Evolutionary conservation across 2,888 invertebrate genomes (phyloP), one percentile per base, ranked within the genome.

Genomic region (Teleiodes luculella): DNA sequence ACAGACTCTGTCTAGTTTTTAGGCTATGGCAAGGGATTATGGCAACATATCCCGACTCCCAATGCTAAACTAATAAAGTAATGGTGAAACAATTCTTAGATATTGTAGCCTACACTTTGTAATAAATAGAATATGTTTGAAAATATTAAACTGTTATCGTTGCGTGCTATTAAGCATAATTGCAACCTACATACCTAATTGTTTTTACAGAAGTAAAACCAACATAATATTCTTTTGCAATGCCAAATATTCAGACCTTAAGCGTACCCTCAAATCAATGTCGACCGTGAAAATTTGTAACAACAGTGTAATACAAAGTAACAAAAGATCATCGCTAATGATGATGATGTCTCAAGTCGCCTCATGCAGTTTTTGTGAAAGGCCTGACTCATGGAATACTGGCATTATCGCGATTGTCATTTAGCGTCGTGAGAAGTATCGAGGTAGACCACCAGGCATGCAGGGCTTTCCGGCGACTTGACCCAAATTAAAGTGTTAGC

Each of bases 361-460:
- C 46, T 30, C n/a, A 18, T 48, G 41, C 50, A 52, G 43, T 54
- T 31, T 49, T 56, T 48, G 31, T 36, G 50, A 54, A 53, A 47
- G 31, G 55, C 41, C 61, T 68, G 69, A 70, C 64, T 70, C 70
- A 70, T 63, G 62, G 28, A 43, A 20, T 24, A 18, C 39, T 62
- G 59, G 54, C 59, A 60, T 58, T 61, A 63, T 62, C 62, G 57
- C 58, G 66, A 63, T 54, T 62, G 65, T 68, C 64, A 61, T 63
- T 62, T 64, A 56, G 62, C 59, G 63, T 61, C 72, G 72, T 73
- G 75, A 71, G 76, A 72, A 43, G 41, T 51, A 62, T 62, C 56
- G 65, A 60, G 66, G 66, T 61, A 64, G 58, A 51, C 67, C 66
- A 65, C 68, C 63, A 66, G 69, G 72, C 73, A 76, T 78, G 73